Evolutionary conservation across 2,888 invertebrate genomes (phyloP).

Genomic region (Cartodere bifasciata): DNA sequence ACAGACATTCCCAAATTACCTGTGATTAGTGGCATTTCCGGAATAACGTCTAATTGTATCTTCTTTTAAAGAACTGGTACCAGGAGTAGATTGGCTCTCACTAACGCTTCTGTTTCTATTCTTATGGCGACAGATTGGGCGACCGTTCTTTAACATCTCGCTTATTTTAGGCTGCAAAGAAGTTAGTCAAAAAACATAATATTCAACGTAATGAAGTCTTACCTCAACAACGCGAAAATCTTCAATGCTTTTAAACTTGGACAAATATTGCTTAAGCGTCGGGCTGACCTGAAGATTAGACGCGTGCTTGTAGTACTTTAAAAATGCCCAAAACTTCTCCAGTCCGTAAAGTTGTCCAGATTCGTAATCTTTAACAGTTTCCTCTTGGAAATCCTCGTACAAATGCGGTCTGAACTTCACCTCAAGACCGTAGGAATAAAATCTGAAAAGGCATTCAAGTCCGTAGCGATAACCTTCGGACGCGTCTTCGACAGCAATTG

Average conservation of each 20-base stretch:
- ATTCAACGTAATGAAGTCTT: slow-evolving; percentile 15
- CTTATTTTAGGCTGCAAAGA: slow-evolving; percentile 44
- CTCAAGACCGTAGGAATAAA: slow-evolving; percentile 96
- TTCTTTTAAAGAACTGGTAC: slow-evolving; percentile 18
- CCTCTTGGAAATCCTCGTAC: slow-evolving; percentile 90
- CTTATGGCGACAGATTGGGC: slow-evolving; percentile 36
- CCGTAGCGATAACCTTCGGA: slow-evolving; percentile 78
- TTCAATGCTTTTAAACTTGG: slow-evolving; percentile 75
- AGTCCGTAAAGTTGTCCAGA: slow-evolving; percentile 91
- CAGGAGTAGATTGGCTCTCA: slow-evolving; percentile 37
- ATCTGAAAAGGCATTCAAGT: slow-evolving; percentile 83
- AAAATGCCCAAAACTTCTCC: slow-evolving; percentile 99
- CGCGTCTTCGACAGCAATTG: slow-evolving; percentile 89
- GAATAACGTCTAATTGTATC: slow-evolving; percentile 14
- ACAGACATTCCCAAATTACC: slow-evolving; percentile 15
- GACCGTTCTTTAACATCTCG: slow-evolving; percentile 42
- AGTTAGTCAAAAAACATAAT: slow-evolving; percentile 1
- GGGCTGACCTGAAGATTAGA: slow-evolving; percentile 61
- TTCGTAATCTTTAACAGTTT: slow-evolving; percentile 83
- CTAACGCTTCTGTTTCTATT: slow-evolving; percentile 53
- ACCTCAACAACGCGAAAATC: slow-evolving; percentile 77
- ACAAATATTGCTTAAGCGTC: slow-evolving; percentile 56
- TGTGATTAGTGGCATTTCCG: slow-evolving; percentile 18
- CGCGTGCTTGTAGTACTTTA: slow-evolving; percentile 87
- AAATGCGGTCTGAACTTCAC: slow-evolving; percentile 89